Evolutionary conservation across 2,797 vertebrate species (phyloP).

Genomic region (Siniperca undulata): DNA sequence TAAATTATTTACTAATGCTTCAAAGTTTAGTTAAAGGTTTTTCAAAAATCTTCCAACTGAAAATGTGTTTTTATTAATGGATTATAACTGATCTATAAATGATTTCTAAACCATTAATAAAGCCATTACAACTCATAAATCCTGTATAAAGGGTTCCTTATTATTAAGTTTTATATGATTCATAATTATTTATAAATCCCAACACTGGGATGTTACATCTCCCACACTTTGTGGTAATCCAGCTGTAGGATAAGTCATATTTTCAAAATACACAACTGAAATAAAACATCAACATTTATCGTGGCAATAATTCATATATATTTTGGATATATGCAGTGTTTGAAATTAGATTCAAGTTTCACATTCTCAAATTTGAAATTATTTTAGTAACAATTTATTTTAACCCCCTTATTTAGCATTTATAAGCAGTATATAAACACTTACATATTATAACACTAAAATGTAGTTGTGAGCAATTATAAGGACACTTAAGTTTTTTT

Average conservation of each 20-base stretch:
- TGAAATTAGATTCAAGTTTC: constrained; percentile 25
- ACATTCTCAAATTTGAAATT: constrained; percentile 12
- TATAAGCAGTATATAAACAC: constrained; percentile 5
- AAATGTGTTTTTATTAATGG: not conserved
- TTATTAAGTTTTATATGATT: constrained; percentile 19
- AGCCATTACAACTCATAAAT: not conserved
- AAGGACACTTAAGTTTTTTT: not conserved
- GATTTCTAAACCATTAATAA: not conserved
- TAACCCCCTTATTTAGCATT: constrained; percentile 11
- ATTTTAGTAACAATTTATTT: not conserved
- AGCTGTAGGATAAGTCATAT: not conserved
- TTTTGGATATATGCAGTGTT: constrained; percentile 57
- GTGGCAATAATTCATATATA: constrained; percentile 67
- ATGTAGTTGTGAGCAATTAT: not conserved
- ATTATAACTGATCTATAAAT: not conserved
- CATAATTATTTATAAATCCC: not conserved
- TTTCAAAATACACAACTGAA: not conserved
- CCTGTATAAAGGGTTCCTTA: constrained; percentile 5
- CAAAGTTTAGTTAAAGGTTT: not conserved
- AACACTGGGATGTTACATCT: not conserved
- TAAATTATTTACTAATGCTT: not conserved
- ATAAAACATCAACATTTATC: constrained; percentile 21
- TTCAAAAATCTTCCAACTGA: constrained; percentile 5
- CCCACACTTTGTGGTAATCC: not conserved
- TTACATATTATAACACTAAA: not conserved